These are phyloP conservation scores for Drosophila picticornis DNA, from an alignment of 2,888 invertebrate genomes.

Conservation along the genomic window DNA sequence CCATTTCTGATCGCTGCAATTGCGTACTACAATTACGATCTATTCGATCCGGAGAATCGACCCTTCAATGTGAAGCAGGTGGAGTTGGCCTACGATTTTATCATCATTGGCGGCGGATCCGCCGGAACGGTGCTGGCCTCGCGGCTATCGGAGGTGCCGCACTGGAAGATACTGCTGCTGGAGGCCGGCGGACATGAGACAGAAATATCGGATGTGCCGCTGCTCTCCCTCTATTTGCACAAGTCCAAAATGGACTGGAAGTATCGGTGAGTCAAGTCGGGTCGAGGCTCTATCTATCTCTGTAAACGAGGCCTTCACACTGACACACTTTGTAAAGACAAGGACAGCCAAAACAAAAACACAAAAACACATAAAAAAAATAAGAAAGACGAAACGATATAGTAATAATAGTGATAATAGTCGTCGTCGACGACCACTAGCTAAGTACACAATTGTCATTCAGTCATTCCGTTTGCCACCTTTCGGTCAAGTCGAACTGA, in stretches of 20 bases:
- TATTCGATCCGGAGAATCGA: constrained; percentile 93
- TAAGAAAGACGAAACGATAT: neutral
- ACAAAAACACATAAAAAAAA: neutral
- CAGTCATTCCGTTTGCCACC: constrained; percentile 56
- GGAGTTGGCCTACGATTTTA: constrained; percentile 91
- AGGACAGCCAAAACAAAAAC: constrained; percentile 10
- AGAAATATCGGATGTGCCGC: constrained; percentile 94
- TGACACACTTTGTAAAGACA: constrained; percentile 36
- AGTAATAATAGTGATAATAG: constrained; percentile 16
- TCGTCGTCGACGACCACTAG: neutral
- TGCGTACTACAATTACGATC: constrained; percentile 93
- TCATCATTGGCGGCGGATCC: constrained; percentile 93
- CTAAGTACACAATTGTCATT: constrained; percentile 56
- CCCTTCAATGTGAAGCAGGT: constrained; percentile 90
- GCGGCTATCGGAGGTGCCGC: constrained; percentile 90
- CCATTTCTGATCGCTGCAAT: constrained; percentile 91
- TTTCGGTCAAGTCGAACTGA: constrained; percentile 55
- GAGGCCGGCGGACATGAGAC: constrained; percentile 96
- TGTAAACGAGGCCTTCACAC: constrained; percentile 28
- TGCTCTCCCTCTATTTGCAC: constrained; percentile 94
- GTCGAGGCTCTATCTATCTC: neutral
- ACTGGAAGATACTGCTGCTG: constrained; percentile 92
- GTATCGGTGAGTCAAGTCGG: constrained; percentile 88
- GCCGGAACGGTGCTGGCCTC: constrained; percentile 94
- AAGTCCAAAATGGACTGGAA: constrained; percentile 97